Percentiles rank a stretch among this genome's conserved stretches.
Evolutionary conservation across 2,113 vertebrate species (phyloP).

Genomic region (Lipotes vexillifer): DNA sequence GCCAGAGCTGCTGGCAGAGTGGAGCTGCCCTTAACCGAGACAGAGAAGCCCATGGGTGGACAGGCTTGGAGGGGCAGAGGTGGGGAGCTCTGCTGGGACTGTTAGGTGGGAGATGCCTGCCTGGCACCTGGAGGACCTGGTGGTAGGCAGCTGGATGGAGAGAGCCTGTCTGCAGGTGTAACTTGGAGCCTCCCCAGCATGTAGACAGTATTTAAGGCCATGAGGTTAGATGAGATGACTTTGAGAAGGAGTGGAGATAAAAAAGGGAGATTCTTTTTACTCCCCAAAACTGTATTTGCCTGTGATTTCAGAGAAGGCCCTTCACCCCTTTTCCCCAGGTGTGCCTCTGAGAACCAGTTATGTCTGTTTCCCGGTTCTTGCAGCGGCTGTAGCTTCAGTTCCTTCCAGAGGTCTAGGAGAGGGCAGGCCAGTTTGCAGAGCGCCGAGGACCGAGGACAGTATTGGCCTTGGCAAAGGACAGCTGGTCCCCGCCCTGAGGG

Average conservation of each 20-base stretch:
- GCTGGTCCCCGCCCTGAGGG: accelerated
- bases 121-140: not conserved
- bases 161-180: not conserved
- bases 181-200: accelerated
- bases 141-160: not conserved
- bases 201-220: not conserved
- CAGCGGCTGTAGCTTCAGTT: not conserved
- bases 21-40: not conserved
- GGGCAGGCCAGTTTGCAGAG: not conserved
- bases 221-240: not conserved
- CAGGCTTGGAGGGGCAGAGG: not conserved
- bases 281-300: not conserved
- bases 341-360: not conserved
- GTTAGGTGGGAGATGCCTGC: not conserved
- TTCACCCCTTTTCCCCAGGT: not conserved
- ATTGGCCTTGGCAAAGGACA: not conserved
- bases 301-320: not conserved
- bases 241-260: not conserved
- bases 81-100: not conserved
- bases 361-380: not conserved
- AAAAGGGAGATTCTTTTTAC: not conserved
- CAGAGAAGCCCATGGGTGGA: not conserved
- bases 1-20: not conserved
- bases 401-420: not conserved
- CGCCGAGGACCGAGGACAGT: not conserved